Conservation (phyloP, 2,113 vertebrate species). For the Datnioides undecimradiatus region DNA sequence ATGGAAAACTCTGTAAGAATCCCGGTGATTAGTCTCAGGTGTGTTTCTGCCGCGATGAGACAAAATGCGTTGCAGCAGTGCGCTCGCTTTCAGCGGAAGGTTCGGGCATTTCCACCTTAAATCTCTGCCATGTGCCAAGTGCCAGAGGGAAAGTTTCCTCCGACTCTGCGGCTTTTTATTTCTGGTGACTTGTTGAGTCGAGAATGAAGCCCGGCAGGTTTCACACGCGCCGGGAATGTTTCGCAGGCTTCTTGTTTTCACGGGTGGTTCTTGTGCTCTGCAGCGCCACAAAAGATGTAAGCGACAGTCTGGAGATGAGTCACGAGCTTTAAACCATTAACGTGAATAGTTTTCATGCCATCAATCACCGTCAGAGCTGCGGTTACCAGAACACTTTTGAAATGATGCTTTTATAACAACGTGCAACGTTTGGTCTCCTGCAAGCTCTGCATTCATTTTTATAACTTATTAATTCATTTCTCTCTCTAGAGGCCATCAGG, state of each 20-base stretch:
- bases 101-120: neutral
- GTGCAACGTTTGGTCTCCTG: no score
- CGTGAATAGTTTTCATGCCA: neutral
- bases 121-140: neutral
- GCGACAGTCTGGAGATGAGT: neutral
- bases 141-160: neutral
- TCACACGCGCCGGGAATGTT: neutral
- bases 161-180: neutral
- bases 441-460: no score
- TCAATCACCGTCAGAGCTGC: neutral
- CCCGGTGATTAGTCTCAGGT: neutral
- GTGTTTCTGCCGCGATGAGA: neutral
- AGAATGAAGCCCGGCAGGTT: slow-evolving; percentile 13
- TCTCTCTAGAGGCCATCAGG: no score
- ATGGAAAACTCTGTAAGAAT: neutral
- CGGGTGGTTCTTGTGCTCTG: neutral
- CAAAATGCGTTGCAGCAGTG: neutral
- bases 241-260: neutral
- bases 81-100: neutral
- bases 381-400: neutral
- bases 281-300: neutral
- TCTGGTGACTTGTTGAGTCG: accelerated
- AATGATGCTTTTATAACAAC: neutral
- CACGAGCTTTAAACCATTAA: neutral
- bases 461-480: no score